These are phyloP conservation scores for Neopelma chrysocephalum DNA, from an alignment of 2,797 vertebrate species.

Conservation along the genomic window DNA sequence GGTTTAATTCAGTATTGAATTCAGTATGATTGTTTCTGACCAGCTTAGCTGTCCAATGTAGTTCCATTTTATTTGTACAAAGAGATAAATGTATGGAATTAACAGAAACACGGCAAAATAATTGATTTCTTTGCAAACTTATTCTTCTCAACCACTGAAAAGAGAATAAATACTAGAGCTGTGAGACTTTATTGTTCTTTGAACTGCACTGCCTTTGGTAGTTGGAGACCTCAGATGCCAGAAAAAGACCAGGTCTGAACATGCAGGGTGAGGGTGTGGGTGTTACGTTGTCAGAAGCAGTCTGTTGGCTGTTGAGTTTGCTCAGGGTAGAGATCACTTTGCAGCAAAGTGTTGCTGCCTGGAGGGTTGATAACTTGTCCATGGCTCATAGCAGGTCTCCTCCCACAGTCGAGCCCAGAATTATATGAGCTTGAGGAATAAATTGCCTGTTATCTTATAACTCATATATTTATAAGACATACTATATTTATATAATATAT, in stretches of 20 bases:
- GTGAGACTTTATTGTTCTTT: neutral
- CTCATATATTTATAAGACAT: neutral
- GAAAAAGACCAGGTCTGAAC: neutral
- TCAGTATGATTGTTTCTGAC: neutral
- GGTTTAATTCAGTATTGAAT: neutral
- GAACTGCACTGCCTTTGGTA: neutral
- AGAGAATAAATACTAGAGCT: neutral
- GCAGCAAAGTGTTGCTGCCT: neutral
- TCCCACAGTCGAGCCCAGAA: neutral
- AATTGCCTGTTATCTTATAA: neutral
- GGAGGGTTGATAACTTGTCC: fast-evolving
- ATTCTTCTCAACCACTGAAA: neutral
- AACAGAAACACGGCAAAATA: neutral
- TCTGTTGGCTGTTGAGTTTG: neutral
- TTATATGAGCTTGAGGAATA: neutral
- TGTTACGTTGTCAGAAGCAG: neutral
- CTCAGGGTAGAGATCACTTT: neutral
- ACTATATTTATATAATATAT: neutral
- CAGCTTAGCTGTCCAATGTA: fast-evolving
- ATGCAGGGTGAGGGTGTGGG: neutral
- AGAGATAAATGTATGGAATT: neutral
- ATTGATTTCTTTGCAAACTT: neutral
- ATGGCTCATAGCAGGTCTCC: neutral
- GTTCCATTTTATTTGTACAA: neutral
- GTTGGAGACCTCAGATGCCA: neutral